Evolutionary conservation across 2,113 vertebrate genomes (phyloP).

Genomic region (Emydocephalus ijimae): DNA sequence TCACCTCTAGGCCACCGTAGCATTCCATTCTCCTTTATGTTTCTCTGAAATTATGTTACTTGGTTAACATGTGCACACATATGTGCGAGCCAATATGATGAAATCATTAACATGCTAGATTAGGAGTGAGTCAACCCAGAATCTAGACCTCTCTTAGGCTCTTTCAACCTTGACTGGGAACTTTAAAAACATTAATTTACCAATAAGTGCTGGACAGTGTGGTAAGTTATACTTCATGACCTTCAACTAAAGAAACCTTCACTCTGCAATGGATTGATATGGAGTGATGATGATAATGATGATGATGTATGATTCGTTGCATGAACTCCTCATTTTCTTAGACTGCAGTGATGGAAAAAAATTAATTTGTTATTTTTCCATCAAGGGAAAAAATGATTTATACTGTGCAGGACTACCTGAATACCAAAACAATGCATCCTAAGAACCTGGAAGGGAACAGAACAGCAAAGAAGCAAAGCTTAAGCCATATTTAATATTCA

Average conservation of each 20-base stretch:
- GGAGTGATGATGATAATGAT: not conserved
- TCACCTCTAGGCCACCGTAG: not conserved
- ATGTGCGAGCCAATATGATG: not conserved
- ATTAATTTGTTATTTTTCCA: constrained; percentile 15
- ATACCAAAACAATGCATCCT: not conserved
- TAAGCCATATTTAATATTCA: not conserved
- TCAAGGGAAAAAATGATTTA: not conserved
- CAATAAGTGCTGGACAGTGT: not conserved
- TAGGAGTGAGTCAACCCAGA: not conserved
- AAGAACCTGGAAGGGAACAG: not conserved
- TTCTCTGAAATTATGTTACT: constrained; percentile 24
- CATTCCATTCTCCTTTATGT: not conserved
- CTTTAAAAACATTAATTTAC: not conserved
- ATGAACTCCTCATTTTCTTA: not conserved
- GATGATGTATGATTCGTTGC: not conserved
- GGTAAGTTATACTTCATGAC: not conserved
- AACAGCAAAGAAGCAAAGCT: not conserved
- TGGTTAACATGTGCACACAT: constrained; percentile 24
- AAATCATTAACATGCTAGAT: not conserved
- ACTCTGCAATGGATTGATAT: not conserved
- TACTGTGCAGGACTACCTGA: not conserved
- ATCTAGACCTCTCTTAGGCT: not conserved
- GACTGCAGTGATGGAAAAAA: constrained; percentile 15
- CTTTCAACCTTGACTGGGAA: not conserved
- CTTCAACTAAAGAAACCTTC: not conserved